Evolutionary conservation across 2,888 invertebrate genomes (phyloP).

Genomic region (Eilema griseolum): DNA sequence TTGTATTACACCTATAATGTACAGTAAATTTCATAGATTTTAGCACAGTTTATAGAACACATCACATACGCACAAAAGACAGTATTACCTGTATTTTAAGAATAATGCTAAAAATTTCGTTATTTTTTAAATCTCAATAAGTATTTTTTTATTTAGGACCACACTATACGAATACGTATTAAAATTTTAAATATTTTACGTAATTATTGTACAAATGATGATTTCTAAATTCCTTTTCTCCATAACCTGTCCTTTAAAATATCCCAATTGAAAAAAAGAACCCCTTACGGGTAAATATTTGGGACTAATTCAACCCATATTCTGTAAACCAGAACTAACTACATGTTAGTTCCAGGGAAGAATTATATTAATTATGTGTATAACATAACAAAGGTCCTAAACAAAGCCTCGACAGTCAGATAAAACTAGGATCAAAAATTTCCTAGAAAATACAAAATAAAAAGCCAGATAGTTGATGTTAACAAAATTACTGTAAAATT

Average conservation of each 20-base stretch:
- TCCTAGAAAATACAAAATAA: background rate
- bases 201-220: slow-evolving; percentile 1
- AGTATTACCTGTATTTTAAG: slow-evolving; percentile 6
- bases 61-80: slow-evolving; percentile 6
- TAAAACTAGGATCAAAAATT: background rate
- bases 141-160: background rate
- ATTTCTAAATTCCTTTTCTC: background rate
- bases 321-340: background rate
- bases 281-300: background rate
- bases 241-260: background rate
- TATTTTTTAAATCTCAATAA: background rate
- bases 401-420: no score
- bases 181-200: background rate
- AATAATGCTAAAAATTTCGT: background rate
- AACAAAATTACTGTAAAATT: no score
- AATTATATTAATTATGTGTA: no score
- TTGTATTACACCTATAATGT: slow-evolving; percentile 14
- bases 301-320: background rate
- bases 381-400: background rate
- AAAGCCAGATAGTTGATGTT: no score
- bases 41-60: slow-evolving; percentile 25
- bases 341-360: background rate
- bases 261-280: background rate
- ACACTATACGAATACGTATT: background rate
- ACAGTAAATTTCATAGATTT: slow-evolving; percentile 15